These are phyloP conservation scores for Dryomyza anilis DNA, from an alignment of 2,888 invertebrate species.

Conservation along the genomic window DNA sequence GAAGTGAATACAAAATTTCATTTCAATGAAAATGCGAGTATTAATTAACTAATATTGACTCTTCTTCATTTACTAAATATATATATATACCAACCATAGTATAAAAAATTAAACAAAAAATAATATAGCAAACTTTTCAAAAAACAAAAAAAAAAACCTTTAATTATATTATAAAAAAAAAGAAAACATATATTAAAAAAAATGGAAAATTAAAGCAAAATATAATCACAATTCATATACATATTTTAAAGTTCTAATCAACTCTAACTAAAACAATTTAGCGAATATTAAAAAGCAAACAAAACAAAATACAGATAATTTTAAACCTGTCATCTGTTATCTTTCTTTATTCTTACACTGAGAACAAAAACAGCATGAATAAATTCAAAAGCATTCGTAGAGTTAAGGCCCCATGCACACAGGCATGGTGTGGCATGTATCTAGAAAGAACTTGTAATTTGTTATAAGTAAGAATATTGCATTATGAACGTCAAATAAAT, in stretches of 20 bases:
- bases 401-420: constrained; percentile 5
- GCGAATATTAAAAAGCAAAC: constrained; percentile 9
- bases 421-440: constrained; percentile 10
- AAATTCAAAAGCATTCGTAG: background rate
- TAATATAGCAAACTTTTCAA: background rate
- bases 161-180: background rate
- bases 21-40: background rate
- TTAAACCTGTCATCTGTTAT: constrained; percentile 17
- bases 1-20: background rate
- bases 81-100: background rate
- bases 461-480: constrained; percentile 19
- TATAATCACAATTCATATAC: constrained; percentile 9
- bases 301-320: background rate
- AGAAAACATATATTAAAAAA: background rate
- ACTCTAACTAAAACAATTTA: constrained; percentile 36
- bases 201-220: background rate
- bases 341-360: constrained; percentile 25
- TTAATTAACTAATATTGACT: background rate
- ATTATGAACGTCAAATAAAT: constrained; percentile 10
- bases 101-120: constrained; percentile 7
- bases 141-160: background rate
- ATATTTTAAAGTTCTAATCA: constrained; percentile 16
- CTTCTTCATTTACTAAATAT: constrained; percentile 7
- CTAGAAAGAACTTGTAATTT: constrained; percentile 21
- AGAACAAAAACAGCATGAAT: constrained; percentile 5